Percentiles rank a stretch among this genome's conserved stretches.
These are phyloP conservation scores for Pangasianodon gigas DNA, from an alignment of 2,113 vertebrate species.

Conservation along the genomic window DNA sequence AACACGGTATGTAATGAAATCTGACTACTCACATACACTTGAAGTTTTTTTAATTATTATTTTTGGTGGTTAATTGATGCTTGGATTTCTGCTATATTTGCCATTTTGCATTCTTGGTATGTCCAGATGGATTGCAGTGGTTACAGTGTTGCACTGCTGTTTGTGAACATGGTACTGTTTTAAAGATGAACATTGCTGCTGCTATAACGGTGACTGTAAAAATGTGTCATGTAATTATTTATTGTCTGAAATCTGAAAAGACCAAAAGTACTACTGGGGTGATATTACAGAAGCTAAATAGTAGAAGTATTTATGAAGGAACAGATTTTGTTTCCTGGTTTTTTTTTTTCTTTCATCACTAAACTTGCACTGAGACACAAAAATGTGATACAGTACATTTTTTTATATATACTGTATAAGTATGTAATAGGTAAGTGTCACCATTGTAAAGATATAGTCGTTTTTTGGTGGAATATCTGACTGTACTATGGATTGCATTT, in stretches of 20 bases:
- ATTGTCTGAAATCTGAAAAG: constrained; percentile 59
- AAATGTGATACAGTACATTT: constrained; percentile 77
- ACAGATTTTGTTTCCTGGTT: neutral
- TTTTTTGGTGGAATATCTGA: constrained; percentile 76
- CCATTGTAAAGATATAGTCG: constrained; percentile 68
- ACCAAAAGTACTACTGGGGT: constrained; percentile 48
- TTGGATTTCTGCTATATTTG: constrained; percentile 65
- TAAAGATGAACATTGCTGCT: constrained; percentile 77
- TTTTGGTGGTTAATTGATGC: constrained; percentile 53
- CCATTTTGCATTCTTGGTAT: constrained; percentile 66
- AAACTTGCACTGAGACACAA: constrained; percentile 80
- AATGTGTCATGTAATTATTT: constrained; percentile 75
- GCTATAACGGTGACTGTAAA: constrained; percentile 80
- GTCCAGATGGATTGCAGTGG: constrained; percentile 45
- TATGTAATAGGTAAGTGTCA: constrained; percentile 65
- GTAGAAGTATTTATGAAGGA: constrained; percentile 33
- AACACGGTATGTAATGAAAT: constrained; percentile 26
- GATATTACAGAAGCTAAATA: constrained; percentile 27
- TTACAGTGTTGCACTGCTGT: constrained; percentile 69
- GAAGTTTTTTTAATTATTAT: constrained; percentile 49
- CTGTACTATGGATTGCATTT: constrained; percentile 71
- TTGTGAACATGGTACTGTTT: constrained; percentile 66
- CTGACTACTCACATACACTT: constrained; percentile 53
- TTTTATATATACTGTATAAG: constrained; percentile 68
- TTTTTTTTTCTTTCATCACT: constrained; percentile 65